Conservation (phyloP, 2,888 invertebrate genomes). For the Himalopsyche anomala region DNA sequence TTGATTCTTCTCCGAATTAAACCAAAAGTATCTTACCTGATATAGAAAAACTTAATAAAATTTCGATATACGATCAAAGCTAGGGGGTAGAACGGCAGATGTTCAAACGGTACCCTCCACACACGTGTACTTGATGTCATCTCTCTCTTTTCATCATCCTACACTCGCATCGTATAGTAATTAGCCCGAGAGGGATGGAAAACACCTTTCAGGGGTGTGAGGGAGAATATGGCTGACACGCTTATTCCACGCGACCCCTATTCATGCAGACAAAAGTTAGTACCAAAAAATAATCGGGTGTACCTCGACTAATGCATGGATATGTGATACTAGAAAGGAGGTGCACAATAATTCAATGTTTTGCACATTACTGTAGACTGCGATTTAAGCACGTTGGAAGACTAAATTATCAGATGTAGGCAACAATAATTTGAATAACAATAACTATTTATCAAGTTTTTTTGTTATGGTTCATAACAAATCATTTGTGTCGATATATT, state of each 20-base stretch:
- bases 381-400: neutral
- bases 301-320: conserved; percentile 59
- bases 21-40: conserved; percentile 44
- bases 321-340: conserved; percentile 56
- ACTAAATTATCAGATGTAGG: neutral
- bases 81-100: conserved; percentile 60
- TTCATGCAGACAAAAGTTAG: conserved; percentile 58
- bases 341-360: conserved; percentile 45
- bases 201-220: conserved; percentile 33
- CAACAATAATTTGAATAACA: neutral
- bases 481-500: too few species aligned
- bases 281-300: conserved; percentile 56
- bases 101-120: conserved; percentile 55
- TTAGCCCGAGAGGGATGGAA: conserved; percentile 41
- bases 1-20: neutral
- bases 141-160: conserved; percentile 47
- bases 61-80: conserved; percentile 54
- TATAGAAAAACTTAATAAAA: conserved; percentile 59
- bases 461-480: too few species aligned
- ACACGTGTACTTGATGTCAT: conserved; percentile 56
- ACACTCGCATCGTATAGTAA: conserved; percentile 27
- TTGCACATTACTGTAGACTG: conserved; percentile 48
- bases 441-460: too few species aligned
- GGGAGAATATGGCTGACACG: conserved; percentile 58
- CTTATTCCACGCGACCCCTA: conserved; percentile 64